Evolutionary conservation across 2,797 vertebrate species (phyloP).

Genomic region (Phrynocephalus forsythii): DNA sequence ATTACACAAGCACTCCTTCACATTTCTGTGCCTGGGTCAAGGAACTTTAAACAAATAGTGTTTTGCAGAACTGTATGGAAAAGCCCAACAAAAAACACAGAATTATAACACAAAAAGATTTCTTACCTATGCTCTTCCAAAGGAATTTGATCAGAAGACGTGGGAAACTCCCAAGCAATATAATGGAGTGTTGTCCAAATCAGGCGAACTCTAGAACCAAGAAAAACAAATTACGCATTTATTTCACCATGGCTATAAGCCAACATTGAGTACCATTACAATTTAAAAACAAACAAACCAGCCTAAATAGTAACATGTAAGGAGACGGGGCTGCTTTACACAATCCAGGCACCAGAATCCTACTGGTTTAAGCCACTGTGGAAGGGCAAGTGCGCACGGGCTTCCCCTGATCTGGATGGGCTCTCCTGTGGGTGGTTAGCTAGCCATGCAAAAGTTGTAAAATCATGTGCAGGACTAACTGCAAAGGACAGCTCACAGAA

Average conservation of each 20-base stretch:
- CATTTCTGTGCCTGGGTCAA: background rate
- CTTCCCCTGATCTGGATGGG: too few species aligned
- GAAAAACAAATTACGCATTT: conserved; percentile 5
- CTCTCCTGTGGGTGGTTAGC: too few species aligned
- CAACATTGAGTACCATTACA: background rate
- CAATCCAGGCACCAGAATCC: too few species aligned
- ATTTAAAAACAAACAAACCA: background rate
- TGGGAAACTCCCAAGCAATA: background rate
- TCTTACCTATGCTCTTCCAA: conserved; percentile 20
- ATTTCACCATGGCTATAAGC: background rate
- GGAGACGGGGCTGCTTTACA: background rate
- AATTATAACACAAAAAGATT: background rate
- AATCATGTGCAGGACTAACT: too few species aligned
- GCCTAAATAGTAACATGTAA: background rate
- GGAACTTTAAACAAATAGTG: background rate
- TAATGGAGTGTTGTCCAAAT: conserved; percentile 17
- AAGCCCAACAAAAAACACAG: background rate
- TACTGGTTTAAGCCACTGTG: too few species aligned
- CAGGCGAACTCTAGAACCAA: conserved; percentile 2
- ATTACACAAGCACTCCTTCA: background rate
- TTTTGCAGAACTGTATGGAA: background rate
- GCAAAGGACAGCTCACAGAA: too few species aligned
- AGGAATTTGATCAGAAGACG: background rate
- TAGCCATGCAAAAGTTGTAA: too few species aligned
- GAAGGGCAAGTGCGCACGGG: too few species aligned